Percentiles rank a stretch among this genome's conserved stretches.
phyloP scores from a whole-genome alignment of 2,113 vertebrate species.

The Heptranchias perlo region DNA sequence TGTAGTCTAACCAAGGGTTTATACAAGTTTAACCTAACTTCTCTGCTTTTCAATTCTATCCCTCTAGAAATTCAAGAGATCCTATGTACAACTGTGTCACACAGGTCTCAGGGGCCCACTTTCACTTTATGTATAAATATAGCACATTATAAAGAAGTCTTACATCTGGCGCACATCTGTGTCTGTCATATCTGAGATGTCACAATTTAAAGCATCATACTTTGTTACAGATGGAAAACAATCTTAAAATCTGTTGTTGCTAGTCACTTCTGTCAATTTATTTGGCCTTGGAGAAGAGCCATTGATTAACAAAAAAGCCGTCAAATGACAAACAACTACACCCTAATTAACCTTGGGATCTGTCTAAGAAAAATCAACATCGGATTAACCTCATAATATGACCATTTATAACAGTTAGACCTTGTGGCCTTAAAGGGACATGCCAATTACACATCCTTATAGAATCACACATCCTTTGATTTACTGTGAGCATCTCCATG shows the following conservation, averaged over 20 bases:
- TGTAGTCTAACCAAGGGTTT: no score
- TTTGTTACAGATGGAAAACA: not conserved
- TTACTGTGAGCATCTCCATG: not conserved
- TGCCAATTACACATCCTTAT: not conserved
- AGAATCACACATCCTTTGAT: not conserved
- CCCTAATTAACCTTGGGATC: not conserved
- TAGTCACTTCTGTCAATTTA: not conserved
- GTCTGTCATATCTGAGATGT: not conserved
- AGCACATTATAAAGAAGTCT: not conserved
- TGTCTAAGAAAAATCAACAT: not conserved
- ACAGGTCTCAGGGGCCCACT: not conserved
- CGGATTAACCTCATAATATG: not conserved
- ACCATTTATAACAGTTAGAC: not conserved
- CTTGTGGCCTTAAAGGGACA: not conserved
- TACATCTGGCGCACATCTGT: not conserved
- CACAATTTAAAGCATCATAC: not conserved
- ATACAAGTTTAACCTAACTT: no score
- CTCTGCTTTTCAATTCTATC: no score
- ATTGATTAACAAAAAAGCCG: not conserved
- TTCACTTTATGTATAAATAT: not conserved
- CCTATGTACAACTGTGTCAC: not conserved
- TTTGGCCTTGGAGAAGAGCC: not conserved
- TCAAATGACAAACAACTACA: not conserved
- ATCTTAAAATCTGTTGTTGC: conserved; percentile 3
- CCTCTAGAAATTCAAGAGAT: no score